These are phyloP conservation scores for Cephus nigrinus DNA, from an alignment of 2,888 invertebrate genomes.

Conservation along the genomic window DNA sequence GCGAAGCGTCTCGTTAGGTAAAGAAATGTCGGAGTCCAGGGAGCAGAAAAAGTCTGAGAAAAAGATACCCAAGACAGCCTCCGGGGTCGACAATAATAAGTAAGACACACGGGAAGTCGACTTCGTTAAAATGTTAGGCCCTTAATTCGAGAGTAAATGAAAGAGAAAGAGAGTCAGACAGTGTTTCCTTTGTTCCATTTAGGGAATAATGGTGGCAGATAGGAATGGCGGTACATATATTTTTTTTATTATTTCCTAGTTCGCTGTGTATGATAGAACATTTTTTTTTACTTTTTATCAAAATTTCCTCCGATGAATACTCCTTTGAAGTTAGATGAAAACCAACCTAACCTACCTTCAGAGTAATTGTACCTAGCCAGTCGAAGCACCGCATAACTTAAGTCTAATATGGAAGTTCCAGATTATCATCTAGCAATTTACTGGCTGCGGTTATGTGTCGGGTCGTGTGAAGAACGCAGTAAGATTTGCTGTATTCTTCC, in stretches of 20 bases:
- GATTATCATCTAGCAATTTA: slow-evolving; percentile 33
- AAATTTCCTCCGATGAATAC: neutral
- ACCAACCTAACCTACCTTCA: slow-evolving; percentile 27
- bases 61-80: neutral
- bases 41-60: neutral
- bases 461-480: slow-evolving; percentile 27
- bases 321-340: neutral
- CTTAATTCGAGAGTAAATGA: neutral
- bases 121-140: neutral
- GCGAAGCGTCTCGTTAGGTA: neutral
- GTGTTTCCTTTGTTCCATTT: neutral
- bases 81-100: neutral
- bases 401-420: slow-evolving; percentile 30
- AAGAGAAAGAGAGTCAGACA: neutral
- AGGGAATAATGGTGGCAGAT: neutral
- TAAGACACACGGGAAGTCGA: neutral
- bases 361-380: slow-evolving; percentile 28
- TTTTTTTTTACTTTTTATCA: neutral
- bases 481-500: slow-evolving; percentile 3
- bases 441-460: slow-evolving; percentile 20
- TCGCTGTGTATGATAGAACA: neutral
- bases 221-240: neutral
- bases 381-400: slow-evolving; percentile 11
- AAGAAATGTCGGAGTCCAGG: neutral
- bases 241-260: neutral